Conservation (phyloP, 2,113 vertebrate genomes). For the Conger conger region DNA sequence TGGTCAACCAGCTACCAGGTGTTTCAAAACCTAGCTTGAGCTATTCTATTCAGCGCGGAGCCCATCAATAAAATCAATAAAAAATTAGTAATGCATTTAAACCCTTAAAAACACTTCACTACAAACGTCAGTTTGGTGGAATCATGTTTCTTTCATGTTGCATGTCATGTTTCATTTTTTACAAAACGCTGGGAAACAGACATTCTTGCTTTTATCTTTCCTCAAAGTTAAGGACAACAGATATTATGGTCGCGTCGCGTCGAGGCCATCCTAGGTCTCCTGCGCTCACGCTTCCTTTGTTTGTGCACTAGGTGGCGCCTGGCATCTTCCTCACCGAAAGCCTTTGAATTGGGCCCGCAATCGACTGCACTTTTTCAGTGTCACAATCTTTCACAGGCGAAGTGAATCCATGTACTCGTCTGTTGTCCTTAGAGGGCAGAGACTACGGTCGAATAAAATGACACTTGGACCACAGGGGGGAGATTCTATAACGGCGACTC, state of each 20-base stretch:
- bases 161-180: too few relatives aligned
- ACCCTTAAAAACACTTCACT: too few relatives aligned
- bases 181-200: not conserved
- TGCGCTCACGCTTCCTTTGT: not conserved
- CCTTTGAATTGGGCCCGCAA: not conserved
- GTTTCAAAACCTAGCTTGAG: too few relatives aligned
- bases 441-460: not conserved
- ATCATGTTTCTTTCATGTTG: too few relatives aligned
- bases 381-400: constrained; percentile 1
- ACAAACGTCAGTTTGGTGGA: too few relatives aligned
- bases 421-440: not conserved
- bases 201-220: not conserved
- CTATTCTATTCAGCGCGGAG: too few relatives aligned
- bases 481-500: too few relatives aligned
- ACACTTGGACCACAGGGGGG: not conserved
- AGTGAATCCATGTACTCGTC: not conserved
- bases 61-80: too few relatives aligned
- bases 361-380: not conserved
- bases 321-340: not conserved
- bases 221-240: not conserved
- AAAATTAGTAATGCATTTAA: too few relatives aligned
- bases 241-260: not conserved
- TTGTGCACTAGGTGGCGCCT: constrained; percentile 4
- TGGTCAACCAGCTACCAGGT: too few relatives aligned
- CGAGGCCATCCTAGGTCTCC: not conserved